Percentiles rank a stretch among this genome's conserved stretches.
These are phyloP conservation scores for Cheilosia scutellata DNA, from an alignment of 2,888 invertebrate species.

Conservation along the genomic window DNA sequence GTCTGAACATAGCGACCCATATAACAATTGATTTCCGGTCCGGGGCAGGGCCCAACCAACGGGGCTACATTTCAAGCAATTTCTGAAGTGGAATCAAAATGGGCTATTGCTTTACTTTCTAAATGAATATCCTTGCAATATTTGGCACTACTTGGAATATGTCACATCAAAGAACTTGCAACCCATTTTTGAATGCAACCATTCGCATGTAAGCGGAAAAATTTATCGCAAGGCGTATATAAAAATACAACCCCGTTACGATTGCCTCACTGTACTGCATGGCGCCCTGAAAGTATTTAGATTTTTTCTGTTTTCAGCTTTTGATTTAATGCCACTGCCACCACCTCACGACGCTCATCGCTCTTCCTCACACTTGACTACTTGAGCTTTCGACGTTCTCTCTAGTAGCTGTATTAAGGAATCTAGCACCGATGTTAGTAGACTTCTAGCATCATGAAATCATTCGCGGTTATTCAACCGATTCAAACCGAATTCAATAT, in stretches of 20 bases:
- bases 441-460: slow-evolving; percentile 47
- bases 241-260: background rate
- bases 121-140: too few relatives aligned
- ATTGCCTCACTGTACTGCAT: slow-evolving; percentile 46
- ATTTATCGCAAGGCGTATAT: too few relatives aligned
- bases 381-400: slow-evolving; percentile 1
- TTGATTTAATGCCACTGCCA: slow-evolving; percentile 39
- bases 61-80: too few relatives aligned
- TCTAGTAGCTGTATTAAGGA: background rate
- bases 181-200: too few relatives aligned
- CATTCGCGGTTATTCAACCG: slow-evolving; percentile 38
- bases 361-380: slow-evolving; percentile 8
- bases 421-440: slow-evolving; percentile 44
- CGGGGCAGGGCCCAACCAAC: too few relatives aligned
- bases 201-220: too few relatives aligned
- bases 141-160: too few relatives aligned
- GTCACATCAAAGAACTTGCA: too few relatives aligned
- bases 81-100: too few relatives aligned
- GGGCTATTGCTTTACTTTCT: too few relatives aligned
- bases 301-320: slow-evolving; percentile 4
- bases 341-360: slow-evolving; percentile 23
- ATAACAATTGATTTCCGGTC: too few relatives aligned
- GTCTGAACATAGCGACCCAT: too few relatives aligned
- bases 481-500: slow-evolving; percentile 22
- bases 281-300: slow-evolving; percentile 38